Conservation (phyloP, 2,888 invertebrate species). For the Dryococelus australis region DNA sequence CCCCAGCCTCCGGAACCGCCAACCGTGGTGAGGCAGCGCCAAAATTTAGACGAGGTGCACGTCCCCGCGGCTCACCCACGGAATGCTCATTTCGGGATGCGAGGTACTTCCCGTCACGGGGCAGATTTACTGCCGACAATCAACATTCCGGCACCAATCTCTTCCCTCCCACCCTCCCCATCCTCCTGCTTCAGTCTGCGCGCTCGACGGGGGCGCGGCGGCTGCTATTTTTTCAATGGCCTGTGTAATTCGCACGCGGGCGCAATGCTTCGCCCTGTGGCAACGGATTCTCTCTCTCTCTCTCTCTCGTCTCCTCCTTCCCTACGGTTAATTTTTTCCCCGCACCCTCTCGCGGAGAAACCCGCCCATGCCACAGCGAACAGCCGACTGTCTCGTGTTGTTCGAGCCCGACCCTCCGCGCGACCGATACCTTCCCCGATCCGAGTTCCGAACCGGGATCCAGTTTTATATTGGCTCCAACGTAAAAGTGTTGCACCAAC, state of each 20-base stretch:
- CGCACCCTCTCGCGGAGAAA: too few relatives aligned
- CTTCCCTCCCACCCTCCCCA: not conserved
- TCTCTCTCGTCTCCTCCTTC: not conserved
- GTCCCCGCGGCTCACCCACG: not conserved
- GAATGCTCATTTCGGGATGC: conserved; percentile 4
- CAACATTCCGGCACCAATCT: conserved; percentile 23
- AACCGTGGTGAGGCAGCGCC: too few relatives aligned
- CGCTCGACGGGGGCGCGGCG: not conserved
- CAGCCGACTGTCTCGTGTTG: too few relatives aligned
- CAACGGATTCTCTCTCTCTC: not conserved
- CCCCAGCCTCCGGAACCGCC: too few relatives aligned
- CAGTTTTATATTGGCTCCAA: too few relatives aligned
- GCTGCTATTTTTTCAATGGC: conserved; percentile 12
- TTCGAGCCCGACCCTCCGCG: too few relatives aligned
- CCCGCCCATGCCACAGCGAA: too few relatives aligned
- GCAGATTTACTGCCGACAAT: conserved; percentile 24
- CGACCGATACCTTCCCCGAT: too few relatives aligned
- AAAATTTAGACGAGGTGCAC: not conserved
- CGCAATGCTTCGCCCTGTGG: not conserved
- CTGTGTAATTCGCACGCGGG: not conserved
- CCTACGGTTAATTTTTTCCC: not conserved
- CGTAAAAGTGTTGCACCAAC: too few relatives aligned
- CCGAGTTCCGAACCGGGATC: too few relatives aligned
- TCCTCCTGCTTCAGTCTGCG: not conserved
- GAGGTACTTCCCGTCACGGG: not conserved